phyloP scores from a whole-genome alignment of 2,797 vertebrate species.

The Lacerta viridis region DNA sequence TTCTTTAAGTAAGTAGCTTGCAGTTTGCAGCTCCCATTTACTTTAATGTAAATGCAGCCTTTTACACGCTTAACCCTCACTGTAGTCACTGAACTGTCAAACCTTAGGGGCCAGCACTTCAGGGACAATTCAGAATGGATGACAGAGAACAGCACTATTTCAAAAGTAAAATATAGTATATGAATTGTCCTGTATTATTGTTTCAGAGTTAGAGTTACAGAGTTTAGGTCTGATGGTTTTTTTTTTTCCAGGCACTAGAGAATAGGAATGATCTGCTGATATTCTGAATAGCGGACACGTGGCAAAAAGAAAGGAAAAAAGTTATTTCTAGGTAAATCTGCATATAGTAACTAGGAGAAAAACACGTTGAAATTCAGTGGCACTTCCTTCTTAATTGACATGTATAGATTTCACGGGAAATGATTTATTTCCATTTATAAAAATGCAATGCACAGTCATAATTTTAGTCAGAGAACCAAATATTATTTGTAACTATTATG shows the following conservation, averaged over 20 bases:
- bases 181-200: too few species aligned
- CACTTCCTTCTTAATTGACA: neutral
- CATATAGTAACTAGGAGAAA: neutral
- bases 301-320: too few species aligned
- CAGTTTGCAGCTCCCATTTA: slow-evolving; percentile 42
- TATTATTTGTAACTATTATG: neutral
- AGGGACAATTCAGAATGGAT: slow-evolving; percentile 26
- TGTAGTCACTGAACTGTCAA: slow-evolving; percentile 21
- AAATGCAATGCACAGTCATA: neutral
- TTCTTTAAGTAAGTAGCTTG: slow-evolving; percentile 59
- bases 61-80: slow-evolving; percentile 29
- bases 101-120: neutral
- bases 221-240: too few species aligned
- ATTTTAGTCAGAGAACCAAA: neutral
- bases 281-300: neutral
- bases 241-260: neutral
- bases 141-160: slow-evolving; percentile 20
- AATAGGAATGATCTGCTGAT: neutral
- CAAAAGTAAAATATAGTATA: neutral
- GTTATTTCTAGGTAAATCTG: neutral
- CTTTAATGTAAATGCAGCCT: slow-evolving; percentile 39
- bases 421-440: neutral
- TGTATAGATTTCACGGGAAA: neutral
- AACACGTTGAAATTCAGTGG: neutral
- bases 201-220: too few species aligned